Conservation (phyloP, 2,888 invertebrate species). For the Rhingia rostrata region DNA sequence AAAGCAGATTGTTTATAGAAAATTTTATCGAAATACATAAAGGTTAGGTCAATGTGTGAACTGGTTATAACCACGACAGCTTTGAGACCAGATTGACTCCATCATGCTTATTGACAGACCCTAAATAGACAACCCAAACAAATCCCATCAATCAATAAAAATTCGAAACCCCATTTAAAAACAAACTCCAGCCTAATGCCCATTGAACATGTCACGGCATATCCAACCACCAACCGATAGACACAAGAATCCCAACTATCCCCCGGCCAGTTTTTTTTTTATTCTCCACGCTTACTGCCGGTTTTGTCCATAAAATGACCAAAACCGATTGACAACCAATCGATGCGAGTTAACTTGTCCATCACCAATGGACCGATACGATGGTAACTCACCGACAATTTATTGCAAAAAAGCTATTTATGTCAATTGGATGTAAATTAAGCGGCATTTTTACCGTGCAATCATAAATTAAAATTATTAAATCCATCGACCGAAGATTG, state of each 20-base stretch:
- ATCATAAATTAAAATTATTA: constrained; percentile 46
- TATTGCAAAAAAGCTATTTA: constrained; percentile 45
- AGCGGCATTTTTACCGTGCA: constrained; percentile 37
- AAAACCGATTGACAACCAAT: constrained; percentile 36
- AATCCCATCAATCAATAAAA: neutral
- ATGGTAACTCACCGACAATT: constrained; percentile 15
- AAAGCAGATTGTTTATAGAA: no score
- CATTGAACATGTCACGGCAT: constrained; percentile 28
- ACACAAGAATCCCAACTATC: constrained; percentile 1
- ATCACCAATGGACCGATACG: neutral
- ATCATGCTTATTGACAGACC: no score
- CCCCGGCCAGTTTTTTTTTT: no score
- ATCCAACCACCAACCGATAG: neutral
- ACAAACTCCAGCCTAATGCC: constrained; percentile 6
- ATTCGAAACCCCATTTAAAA: constrained; percentile 1
- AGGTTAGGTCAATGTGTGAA: no score
- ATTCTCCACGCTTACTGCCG: no score
- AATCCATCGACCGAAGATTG: constrained; percentile 7
- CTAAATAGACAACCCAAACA: neutral
- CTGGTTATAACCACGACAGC: no score
- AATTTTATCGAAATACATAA: no score
- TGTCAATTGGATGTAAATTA: constrained; percentile 61
- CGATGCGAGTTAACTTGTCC: constrained; percentile 7
- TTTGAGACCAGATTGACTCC: no score
- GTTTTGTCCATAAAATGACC: constrained; percentile 6